Percentiles rank a stretch among this genome's conserved stretches.
Conservation (phyloP, 1,140 invertebrate species). For the Macrobrachium rosenbergii region DNA sequence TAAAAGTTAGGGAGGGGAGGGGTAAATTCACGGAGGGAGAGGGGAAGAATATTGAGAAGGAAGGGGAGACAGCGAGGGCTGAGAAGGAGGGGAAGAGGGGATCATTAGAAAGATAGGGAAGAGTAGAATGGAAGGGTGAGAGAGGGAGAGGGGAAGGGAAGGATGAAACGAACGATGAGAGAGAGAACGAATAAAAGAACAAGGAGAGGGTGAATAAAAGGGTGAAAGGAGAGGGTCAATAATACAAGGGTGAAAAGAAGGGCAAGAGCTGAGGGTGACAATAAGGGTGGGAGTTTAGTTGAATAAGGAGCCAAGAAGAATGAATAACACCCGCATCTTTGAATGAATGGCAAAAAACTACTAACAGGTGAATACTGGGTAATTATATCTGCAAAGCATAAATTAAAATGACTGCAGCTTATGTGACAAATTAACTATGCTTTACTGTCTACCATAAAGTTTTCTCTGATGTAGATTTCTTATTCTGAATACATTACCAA, state of each 20-base stretch:
- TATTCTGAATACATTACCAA: too few species aligned
- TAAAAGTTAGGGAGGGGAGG: constrained; percentile 60
- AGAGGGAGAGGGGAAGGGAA: constrained; percentile 8
- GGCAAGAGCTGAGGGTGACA: constrained; percentile 4
- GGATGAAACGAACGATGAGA: background rate
- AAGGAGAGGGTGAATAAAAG: constrained; percentile 34
- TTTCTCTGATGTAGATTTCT: too few species aligned
- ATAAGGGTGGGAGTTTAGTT: background rate
- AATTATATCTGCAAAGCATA: too few species aligned
- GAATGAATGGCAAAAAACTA: too few species aligned
- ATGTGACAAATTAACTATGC: too few species aligned
- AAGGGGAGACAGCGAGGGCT: constrained; percentile 28
- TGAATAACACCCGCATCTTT: too few species aligned
- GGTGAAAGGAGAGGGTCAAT: background rate
- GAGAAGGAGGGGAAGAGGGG: constrained; percentile 48
- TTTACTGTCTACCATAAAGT: too few species aligned
- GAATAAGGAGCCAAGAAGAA: too few species aligned
- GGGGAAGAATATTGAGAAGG: constrained; percentile 54
- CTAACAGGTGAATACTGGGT: too few species aligned
- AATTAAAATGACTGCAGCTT: too few species aligned
- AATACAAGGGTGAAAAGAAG: background rate
- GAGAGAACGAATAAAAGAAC: constrained; percentile 12
- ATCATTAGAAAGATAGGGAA: constrained; percentile 57
- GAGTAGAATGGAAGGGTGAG: constrained; percentile 39
- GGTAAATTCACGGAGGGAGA: constrained; percentile 46